phyloP scores from a whole-genome alignment of 2,888 invertebrate genomes.

The Drosophila longiperda region DNA sequence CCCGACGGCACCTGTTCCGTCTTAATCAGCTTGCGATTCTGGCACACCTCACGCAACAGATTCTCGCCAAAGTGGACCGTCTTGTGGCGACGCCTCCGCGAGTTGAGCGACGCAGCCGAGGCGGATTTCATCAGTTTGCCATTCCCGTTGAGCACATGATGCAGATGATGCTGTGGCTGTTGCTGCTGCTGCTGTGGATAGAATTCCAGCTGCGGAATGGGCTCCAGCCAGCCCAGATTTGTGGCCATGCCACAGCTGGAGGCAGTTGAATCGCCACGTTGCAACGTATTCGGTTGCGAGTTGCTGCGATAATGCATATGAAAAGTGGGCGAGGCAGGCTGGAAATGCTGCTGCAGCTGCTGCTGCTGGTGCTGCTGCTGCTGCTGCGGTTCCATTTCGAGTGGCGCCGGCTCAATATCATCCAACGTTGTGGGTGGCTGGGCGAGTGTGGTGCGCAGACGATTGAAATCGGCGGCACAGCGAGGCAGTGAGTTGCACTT shows the following conservation, averaged over 20 bases:
- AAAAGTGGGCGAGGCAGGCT: constrained; percentile 53
- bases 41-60: constrained; percentile 90
- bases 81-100: constrained; percentile 90
- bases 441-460: constrained; percentile 82
- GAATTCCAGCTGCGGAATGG: constrained; percentile 27
- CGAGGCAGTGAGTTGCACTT: constrained; percentile 86
- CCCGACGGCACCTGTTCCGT: constrained; percentile 85
- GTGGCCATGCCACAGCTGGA: constrained; percentile 57
- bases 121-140: constrained; percentile 85
- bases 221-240: constrained; percentile 61
- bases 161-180: constrained; percentile 46
- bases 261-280: constrained; percentile 84
- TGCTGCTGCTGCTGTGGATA: constrained; percentile 39
- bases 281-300: constrained; percentile 84
- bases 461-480: constrained; percentile 85
- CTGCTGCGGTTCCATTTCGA: constrained; percentile 49
- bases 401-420: constrained; percentile 79
- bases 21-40: constrained; percentile 88
- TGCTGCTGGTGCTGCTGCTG: constrained; percentile 13
- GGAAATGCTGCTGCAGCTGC: constrained; percentile 15
- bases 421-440: constrained; percentile 81
- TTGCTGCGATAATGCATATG: constrained; percentile 81
- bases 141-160: constrained; percentile 59
- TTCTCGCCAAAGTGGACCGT: constrained; percentile 92
- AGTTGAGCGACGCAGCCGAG: constrained; percentile 88